Base-by-base conservation (phyloP, 2,797 vertebrate species). In the Amazona ochrocephala region DNA sequence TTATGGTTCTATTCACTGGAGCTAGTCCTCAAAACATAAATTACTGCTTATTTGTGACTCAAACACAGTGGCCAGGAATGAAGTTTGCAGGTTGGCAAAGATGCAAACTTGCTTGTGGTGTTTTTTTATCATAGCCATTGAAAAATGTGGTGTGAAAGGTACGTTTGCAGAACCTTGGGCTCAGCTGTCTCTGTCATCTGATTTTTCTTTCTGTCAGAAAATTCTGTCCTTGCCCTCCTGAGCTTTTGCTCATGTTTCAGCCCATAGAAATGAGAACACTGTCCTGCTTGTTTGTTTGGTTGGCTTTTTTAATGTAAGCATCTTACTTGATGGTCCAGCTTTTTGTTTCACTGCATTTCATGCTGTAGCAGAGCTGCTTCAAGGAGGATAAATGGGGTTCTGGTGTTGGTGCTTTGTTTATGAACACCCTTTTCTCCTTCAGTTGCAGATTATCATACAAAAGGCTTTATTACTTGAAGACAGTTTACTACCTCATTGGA, bases 21-120 rank as follows among this genome's bases (percentile, higher is more conserved):
- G 53, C 1, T 34, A 92, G 77, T 91, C 13, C 3, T 84, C 70
- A 39, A 87, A 96, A 86, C 77, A 82, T 81, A 91, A 93, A 85
- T 93, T 95, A 90, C 66, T 65, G 66, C 76, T 84, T 94, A 94
- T 96, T 91, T 94, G 84, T 92, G 91, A 76, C 91, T 84, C 64
- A 66, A 50, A 89, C 9, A 58, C 71, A 89, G 90, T 4, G 45
- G 27, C 53, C 74, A 71, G 51, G 84, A 76, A 64, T 2, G 23
- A 77, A 94, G 48, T 42, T 88, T 61, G 41, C 54, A 83, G 34
- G 13, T 34, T 20, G 11, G 58, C 51, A 64, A 83, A 70, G 78
- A 80, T 6, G 60, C 27, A 79, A 10, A 78, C 50, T 85, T 87
- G n/a, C 39, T 72, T 22, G 30, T 48, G 44, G 24, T 50, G 9